phyloP scores from a whole-genome alignment of 2,113 vertebrate genomes.

The Percopsis transmontana region DNA sequence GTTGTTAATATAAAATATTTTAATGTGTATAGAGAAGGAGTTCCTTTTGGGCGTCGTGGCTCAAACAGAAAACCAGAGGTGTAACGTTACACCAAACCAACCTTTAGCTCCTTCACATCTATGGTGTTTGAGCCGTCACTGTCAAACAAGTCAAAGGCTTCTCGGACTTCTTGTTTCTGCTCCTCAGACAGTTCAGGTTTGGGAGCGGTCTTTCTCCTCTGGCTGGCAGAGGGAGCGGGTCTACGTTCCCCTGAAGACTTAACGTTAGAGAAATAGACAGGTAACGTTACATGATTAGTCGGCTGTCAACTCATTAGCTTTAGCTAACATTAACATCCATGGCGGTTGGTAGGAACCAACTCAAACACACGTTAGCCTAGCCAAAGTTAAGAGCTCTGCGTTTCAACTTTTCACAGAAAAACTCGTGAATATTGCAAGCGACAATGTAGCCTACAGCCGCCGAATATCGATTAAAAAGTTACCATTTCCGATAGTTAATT shows the following conservation, averaged over 20 bases:
- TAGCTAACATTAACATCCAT: background rate
- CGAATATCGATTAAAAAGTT: background rate
- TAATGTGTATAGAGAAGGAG: too few relatives aligned
- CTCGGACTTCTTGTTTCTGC: slow-evolving; percentile 91
- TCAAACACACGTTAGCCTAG: background rate
- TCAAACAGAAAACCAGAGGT: background rate
- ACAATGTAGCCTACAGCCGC: background rate
- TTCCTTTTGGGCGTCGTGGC: background rate
- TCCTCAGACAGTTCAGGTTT: slow-evolving; percentile 88
- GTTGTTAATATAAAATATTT: background rate
- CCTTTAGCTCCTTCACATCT: slow-evolving; percentile 93
- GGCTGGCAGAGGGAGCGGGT: slow-evolving; percentile 60
- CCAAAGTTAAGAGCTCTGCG: background rate
- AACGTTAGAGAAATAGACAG: slow-evolving; percentile 6
- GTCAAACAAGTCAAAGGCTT: slow-evolving; percentile 93
- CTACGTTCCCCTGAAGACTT: slow-evolving; percentile 84
- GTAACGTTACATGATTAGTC: background rate
- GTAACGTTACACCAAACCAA: slow-evolving; percentile 37
- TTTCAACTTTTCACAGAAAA: background rate
- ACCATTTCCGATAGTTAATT: slow-evolving; percentile 46
- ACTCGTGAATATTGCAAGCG: background rate
- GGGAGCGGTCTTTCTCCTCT: slow-evolving; percentile 76
- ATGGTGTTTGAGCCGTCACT: slow-evolving; percentile 88
- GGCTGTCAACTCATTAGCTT: too few relatives aligned
- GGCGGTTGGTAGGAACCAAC: background rate